Evolutionary conservation across 2,888 invertebrate species (phyloP), one percentile per base, ranked within the genome.

Genomic region (Heliconius ismenius): DNA sequence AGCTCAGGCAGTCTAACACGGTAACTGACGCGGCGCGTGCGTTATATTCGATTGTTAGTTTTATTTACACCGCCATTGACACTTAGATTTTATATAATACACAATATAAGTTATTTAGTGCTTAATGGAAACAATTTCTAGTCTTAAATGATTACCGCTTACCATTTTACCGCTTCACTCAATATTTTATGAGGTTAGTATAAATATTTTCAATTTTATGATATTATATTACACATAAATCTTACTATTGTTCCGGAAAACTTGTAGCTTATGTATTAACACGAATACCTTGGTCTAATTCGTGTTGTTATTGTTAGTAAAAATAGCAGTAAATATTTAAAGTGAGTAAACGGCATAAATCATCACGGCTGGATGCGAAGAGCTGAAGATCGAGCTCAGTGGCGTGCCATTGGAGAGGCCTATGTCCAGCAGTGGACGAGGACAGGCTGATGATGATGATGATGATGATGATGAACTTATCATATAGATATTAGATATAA

Each of bases 1-100:
- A 54, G 49, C 49, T 10, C 64, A 69, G 74, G 85, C 90, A 89
- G 90, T 87, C 87, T 80, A 83, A 86, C 87, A 87, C 87, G 87
- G 83, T 83, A 86, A 86, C 82, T 79, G 82, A 83, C 81, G 82
- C 79, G 83, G 85, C 86, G 89, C 84, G 83, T 84, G 82, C 79
- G 58, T 78, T 83, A 83, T 83, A 82, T 82, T 79, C 78, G n/a
- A 79, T 79, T 73, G 63, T 73, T 62, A 75, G 74, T 54, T 63
- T 58, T 58, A 39, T 63, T 39, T 49, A 21, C 49, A 43, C 58
- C 70, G 32, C 70, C 58, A n/a, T 13, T 24, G 3, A n/a, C 1
- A 32, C 54, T n/a, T 43, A 43, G 4, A 39, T 70, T 73, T 26
- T 26, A 62, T 63, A 18, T 36, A 64, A 39, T 21, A 54, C 13